Base-by-base conservation (phyloP, 2,888 invertebrate genomes). In the Ctenicera cuprea region DNA sequence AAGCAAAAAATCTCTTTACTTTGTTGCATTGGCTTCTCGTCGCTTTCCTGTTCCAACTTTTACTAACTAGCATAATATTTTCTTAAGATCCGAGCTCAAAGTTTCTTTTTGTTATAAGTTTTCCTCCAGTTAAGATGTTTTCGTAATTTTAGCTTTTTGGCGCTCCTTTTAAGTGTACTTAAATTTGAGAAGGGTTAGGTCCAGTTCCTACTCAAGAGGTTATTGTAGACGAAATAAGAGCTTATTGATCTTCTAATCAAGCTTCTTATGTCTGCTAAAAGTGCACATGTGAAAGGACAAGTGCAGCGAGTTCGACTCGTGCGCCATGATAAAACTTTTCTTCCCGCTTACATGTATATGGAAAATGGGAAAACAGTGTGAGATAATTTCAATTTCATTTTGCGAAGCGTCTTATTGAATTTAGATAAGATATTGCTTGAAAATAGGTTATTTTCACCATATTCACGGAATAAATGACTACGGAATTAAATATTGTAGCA, bases 31-130 rank as follows among this genome's bases (percentile, higher is more conserved):
- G 1, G 14, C 3, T 22, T 54, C 45, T 33, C 54, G 33, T 30
- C 30, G 26, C 30, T 26, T 14, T 30, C 26, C 30, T 50, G 8
- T 11, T 22, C 20, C 9, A 50, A 41, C 41, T 41, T 41, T 48
- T 48, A 14, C 48, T 16, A 33, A n/a, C 30, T 54, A 54, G 14
- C 30, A 54, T 30, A 54, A 54, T 54, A 54, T 54, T 54, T 54
- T 30, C 30, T 30, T 45, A 45, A 45, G 18, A 45, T 9, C 16
- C 16, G 9, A 9, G 7, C 16, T 11, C 3, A 48, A n/a, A 16
- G 1, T 48, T 18, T 4, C 48, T 16, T 9, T 18, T 48, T 48
- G 16, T 48, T 48, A 14, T 18, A 16, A 48, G 20, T 18, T 18
- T 18, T 18, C 18, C 9, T 16, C 5, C 48, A 3, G 8, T 16